phyloP scores from a whole-genome alignment of 2,888 invertebrate species.

The Bugula neritina region DNA sequence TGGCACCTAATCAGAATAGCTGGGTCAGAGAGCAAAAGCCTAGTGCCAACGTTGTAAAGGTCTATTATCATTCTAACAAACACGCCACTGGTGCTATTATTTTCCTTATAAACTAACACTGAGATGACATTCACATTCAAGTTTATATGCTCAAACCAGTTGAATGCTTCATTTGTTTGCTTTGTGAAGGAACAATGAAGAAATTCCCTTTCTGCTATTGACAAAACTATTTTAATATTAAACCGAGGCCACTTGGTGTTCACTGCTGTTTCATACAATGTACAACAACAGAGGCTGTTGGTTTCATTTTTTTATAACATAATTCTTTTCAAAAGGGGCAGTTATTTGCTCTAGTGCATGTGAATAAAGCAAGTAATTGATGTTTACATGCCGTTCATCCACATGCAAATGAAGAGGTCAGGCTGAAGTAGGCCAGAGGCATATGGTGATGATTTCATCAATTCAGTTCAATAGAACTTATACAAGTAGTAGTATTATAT shows the following conservation, averaged over 20 bases:
- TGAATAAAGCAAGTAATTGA: not conserved
- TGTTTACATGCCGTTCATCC: not conserved
- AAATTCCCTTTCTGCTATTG: not conserved
- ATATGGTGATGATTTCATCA: no score
- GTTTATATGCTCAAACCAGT: not conserved
- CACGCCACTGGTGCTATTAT: not conserved
- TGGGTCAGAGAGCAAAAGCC: not conserved
- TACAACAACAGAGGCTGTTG: not conserved
- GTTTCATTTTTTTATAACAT: not conserved
- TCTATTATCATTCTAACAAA: not conserved
- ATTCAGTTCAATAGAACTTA: no score
- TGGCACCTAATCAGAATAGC: not conserved
- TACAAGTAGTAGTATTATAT: no score
- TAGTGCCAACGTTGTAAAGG: not conserved
- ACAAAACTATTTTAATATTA: not conserved
- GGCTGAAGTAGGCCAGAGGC: no score
- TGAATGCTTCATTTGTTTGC: not conserved
- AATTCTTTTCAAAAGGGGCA: slow-evolving; percentile 1
- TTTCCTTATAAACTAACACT: not conserved
- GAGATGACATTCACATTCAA: not conserved
- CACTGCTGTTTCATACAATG: not conserved
- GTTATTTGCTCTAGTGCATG: slow-evolving; percentile 8
- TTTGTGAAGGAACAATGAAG: not conserved
- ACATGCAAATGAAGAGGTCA: no score
- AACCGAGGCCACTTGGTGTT: no score